Percentiles rank a stretch among this genome's conserved stretches.
Conservation (phyloP, 2,113 vertebrate genomes). For the Xenopus laevis region DNA sequence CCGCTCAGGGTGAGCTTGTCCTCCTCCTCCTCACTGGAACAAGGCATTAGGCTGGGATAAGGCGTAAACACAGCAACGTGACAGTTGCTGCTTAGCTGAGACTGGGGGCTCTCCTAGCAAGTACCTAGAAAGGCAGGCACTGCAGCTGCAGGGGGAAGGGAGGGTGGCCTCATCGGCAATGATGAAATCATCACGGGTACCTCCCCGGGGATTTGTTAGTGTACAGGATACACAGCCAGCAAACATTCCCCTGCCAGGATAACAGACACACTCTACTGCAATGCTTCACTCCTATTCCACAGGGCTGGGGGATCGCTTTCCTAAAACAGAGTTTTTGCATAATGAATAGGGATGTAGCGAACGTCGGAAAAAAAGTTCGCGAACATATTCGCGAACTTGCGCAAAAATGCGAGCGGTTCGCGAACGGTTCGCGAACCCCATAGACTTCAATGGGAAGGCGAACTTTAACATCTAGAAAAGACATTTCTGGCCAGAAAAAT, state of each 20-base stretch:
- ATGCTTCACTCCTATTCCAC: no score
- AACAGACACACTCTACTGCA: no score
- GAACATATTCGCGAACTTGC: no score
- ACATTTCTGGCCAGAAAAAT: no score
- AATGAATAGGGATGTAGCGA: no score
- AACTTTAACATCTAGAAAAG: no score
- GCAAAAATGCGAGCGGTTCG: no score
- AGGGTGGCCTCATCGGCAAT: not conserved
- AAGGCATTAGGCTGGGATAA: constrained; percentile 28
- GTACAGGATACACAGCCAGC: not conserved
- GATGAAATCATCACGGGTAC: constrained; percentile 28
- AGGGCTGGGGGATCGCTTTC: no score
- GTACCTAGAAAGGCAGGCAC: not conserved
- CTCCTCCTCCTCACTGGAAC: not conserved
- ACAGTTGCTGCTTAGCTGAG: constrained; percentile 65
- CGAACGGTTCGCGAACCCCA: no score
- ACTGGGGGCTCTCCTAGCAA: constrained; percentile 25
- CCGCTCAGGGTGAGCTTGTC: not conserved
- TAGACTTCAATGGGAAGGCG: no score
- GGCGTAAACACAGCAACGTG: constrained; percentile 66
- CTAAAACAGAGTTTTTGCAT: no score
- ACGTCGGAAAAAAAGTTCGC: no score
- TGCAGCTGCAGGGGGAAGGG: constrained; percentile 40
- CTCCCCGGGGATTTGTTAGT: constrained; percentile 24
- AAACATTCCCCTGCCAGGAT: not conserved